phyloP scores from a whole-genome alignment of 2,113 vertebrate species.

The Hypocryptadius cinnamomeus region DNA sequence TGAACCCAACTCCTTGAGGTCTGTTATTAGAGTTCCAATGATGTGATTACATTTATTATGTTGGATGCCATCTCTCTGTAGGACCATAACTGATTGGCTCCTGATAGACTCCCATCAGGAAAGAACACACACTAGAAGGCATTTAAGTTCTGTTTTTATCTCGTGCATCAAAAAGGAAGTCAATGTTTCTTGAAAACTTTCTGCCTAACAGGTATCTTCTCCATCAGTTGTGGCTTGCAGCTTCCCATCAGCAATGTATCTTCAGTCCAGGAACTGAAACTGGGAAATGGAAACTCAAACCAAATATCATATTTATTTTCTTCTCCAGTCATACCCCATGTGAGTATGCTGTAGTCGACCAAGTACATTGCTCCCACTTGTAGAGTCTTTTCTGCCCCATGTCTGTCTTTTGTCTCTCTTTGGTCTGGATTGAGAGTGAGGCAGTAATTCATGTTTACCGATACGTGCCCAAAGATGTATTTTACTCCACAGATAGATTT shows the following conservation, averaged over 20 bases:
- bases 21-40: neutral
- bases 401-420: neutral
- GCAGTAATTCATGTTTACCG: neutral
- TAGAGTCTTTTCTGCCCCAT: neutral
- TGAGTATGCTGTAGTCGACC: conserved; percentile 65
- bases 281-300: conserved; percentile 81
- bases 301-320: conserved; percentile 80
- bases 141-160: neutral
- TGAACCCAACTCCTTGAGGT: neutral
- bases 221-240: conserved; percentile 76
- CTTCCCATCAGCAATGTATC: conserved; percentile 64
- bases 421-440: neutral
- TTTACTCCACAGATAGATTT: neutral
- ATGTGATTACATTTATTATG: neutral
- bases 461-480: neutral
- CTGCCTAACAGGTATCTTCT: conserved; percentile 79
- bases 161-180: neutral
- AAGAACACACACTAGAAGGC: neutral
- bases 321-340: conserved; percentile 95
- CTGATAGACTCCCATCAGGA: neutral
- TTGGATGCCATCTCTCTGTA: neutral
- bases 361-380: neutral
- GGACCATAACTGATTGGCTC: neutral
- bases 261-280: conserved; percentile 69
- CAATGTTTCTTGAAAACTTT: neutral